Evolutionary conservation across 2,888 invertebrate species (phyloP).

Genomic region (Gymnosoma rotundatum): DNA sequence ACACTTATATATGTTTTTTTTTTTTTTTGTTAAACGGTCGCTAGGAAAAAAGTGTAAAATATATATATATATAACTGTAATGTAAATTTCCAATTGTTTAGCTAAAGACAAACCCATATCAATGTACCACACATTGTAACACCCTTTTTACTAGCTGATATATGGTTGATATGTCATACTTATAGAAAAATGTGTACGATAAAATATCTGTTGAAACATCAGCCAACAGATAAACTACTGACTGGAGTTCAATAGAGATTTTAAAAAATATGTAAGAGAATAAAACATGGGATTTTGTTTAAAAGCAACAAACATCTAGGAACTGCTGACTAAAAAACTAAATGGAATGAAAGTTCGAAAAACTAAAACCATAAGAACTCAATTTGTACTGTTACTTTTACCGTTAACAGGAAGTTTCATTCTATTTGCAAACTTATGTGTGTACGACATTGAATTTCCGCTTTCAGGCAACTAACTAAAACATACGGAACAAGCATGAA

Average conservation of each 20-base stretch:
- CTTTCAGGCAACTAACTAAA: slow-evolving; percentile 41
- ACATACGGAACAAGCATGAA: neutral
- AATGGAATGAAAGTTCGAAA: slow-evolving; percentile 33
- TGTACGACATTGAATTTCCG: slow-evolving; percentile 55
- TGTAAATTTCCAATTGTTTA: no score
- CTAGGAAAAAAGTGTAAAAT: no score
- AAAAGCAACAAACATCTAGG: slow-evolving; percentile 46
- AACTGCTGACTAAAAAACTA: slow-evolving; percentile 31
- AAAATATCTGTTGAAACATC: slow-evolving; percentile 53
- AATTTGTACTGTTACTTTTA: slow-evolving; percentile 60
- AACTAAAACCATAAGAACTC: slow-evolving; percentile 45
- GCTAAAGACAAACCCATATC: no score
- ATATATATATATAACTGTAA: no score
- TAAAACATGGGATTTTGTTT: neutral
- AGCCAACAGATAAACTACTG: slow-evolving; percentile 24
- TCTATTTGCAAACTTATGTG: slow-evolving; percentile 22
- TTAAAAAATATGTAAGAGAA: neutral
- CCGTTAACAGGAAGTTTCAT: slow-evolving; percentile 66
- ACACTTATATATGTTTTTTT: no score
- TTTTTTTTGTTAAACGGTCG: no score
- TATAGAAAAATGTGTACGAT: slow-evolving; percentile 19
- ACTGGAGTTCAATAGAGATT: slow-evolving; percentile 1
- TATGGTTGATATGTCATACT: slow-evolving; percentile 25
- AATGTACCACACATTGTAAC: slow-evolving; percentile 20
- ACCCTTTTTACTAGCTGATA: slow-evolving; percentile 9